Evolutionary conservation across 2,797 vertebrate genomes (phyloP), one percentile per base, ranked within the genome.

Genomic region (Florisuga fusca): DNA sequence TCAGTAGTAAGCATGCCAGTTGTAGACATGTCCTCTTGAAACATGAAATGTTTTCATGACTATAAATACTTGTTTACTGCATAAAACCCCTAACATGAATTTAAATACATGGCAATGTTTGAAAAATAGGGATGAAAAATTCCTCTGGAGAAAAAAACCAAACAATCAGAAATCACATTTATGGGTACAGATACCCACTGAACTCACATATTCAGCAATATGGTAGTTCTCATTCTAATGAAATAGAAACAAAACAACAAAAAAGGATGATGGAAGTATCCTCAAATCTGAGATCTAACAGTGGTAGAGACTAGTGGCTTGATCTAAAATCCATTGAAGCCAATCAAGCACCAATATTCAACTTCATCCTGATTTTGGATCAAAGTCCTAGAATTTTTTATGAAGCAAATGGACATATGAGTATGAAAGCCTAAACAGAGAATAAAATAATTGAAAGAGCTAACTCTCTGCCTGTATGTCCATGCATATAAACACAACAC

Each of bases 171-270:
- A 94, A 91, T 87, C 66, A 89, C 78, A 58, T 64, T 83, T 68
- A 58, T 33, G 77, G 73, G 82, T 75, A 79, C 29, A 82, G 82
- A 85, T 36, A 89, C 67, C 81, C 84, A 74, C 26, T 50, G 90
- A 94, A 97, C 72, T 93, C 92, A 74, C 89, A 95, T 97, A 96
- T 97, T 94, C 67, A 81, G 76, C 84, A 96, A 96, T 91, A 91
- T 96, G 93, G 90, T 87, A 87, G 73, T 86, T 91, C 93, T 94
- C 21, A 18, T 68, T 83, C 45, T 58, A 48, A 78, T 78, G 89
- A 94, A 92, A 86, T 90, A 45, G 72, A 94, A 91, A 21, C 45
- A 57, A 51, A 93, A 82, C 26, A 81, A 90, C 67, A 58, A 43
- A 80, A 69, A 62, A 66, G 64, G 81, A 77, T 63, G 82, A 84